A percentile compares a stretch with the other conserved stretches of the same genome.
phyloP scores from a whole-genome alignment of 1,140 invertebrate genomes.

The Rhopalosiphum maidis region DNA sequence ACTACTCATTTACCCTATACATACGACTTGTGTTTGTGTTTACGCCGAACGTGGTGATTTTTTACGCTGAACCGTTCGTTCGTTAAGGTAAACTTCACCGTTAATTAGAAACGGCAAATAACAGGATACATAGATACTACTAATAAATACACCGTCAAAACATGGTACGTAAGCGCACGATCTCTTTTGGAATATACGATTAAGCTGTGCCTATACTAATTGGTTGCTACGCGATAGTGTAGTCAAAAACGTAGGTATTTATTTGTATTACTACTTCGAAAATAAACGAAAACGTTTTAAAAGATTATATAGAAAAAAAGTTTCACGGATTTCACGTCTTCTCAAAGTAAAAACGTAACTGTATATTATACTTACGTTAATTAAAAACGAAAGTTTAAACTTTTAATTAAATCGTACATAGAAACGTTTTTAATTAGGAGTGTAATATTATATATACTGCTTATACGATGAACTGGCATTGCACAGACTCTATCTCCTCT shows the following conservation, averaged over 20 bases:
- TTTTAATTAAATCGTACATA: conserved; percentile 18
- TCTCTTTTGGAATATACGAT: background rate
- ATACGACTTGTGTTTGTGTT: background rate
- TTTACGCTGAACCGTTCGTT: background rate
- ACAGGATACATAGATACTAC: background rate
- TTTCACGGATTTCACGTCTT: background rate
- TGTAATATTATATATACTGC: background rate
- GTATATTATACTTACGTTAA: background rate
- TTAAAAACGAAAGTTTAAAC: background rate
- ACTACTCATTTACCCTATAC: background rate
- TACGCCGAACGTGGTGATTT: background rate
- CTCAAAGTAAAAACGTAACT: background rate
- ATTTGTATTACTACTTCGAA: background rate
- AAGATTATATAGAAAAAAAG: background rate
- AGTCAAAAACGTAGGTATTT: background rate
- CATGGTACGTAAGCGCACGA: background rate
- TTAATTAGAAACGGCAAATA: conserved; percentile 24
- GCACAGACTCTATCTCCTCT: background rate
- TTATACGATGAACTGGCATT: background rate
- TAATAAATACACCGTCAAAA: background rate
- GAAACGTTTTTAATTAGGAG: background rate
- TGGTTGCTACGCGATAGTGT: background rate
- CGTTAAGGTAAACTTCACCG: background rate
- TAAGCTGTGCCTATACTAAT: background rate
- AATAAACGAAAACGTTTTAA: conserved; percentile 1